Evolutionary conservation across 2,888 invertebrate species (phyloP).

Genomic region (Dolomedes plantarius): DNA sequence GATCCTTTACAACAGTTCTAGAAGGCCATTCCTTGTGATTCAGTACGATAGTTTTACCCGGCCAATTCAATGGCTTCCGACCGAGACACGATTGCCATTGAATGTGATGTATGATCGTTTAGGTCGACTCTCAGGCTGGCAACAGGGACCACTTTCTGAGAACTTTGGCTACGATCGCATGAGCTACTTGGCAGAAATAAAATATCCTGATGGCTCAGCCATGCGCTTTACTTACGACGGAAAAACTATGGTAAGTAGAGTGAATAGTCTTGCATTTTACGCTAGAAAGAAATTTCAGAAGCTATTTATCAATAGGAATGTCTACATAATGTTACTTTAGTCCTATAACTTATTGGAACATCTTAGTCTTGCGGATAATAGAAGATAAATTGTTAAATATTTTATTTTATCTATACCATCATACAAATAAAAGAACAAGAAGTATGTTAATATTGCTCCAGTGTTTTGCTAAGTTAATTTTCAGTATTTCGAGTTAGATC

Average conservation of each 20-base stretch:
- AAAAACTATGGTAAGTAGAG: conserved; percentile 72
- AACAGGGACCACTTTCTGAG: conserved; percentile 93
- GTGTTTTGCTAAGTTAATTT: too few species aligned
- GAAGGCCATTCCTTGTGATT: conserved; percentile 81
- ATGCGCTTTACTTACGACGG: conserved; percentile 95
- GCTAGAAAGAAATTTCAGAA: too few species aligned
- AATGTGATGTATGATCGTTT: conserved; percentile 94
- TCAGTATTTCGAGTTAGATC: too few species aligned
- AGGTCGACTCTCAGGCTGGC: conserved; percentile 91
- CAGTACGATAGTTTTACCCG: conserved; percentile 77
- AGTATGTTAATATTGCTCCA: too few species aligned
- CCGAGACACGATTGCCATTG: conserved; percentile 89
- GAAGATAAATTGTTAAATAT: too few species aligned
- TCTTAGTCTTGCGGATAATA: too few species aligned
- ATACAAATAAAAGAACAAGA: too few species aligned
- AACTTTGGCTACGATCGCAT: conserved; percentile 92
- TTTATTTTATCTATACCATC: too few species aligned
- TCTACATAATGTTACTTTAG: too few species aligned
- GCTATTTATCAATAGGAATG: too few species aligned
- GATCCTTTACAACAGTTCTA: conserved; percentile 78
- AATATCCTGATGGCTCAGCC: conserved; percentile 92
- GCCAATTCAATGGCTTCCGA: conserved; percentile 75
- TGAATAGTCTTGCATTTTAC: too few species aligned
- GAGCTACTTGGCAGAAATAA: conserved; percentile 91
- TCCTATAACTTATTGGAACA: too few species aligned